phyloP scores from a whole-genome alignment of 1,140 invertebrate species.

The Aphis gossypii region DNA sequence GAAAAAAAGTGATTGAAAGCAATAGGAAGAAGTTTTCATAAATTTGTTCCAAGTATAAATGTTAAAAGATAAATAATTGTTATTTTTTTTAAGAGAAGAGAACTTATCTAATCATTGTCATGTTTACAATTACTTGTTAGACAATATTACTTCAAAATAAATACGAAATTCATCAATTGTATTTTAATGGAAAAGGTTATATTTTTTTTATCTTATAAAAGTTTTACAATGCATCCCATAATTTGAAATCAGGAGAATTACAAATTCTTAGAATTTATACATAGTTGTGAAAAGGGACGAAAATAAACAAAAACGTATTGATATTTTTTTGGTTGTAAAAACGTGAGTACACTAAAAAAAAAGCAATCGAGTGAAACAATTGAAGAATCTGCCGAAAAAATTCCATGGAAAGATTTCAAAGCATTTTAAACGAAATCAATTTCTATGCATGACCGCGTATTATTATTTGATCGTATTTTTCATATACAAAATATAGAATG shows the following conservation, averaged over 20 bases:
- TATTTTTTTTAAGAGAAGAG: not conserved
- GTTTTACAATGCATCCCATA: not conserved
- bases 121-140: not conserved
- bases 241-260: not conserved
- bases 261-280: not conserved
- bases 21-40: not conserved
- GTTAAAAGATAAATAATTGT: not conserved
- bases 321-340: not conserved
- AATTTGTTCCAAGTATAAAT: not conserved
- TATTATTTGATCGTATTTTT: not conserved
- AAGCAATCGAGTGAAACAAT: slow-evolving; percentile 18
- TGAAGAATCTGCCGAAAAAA: not conserved
- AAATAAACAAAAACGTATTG: not conserved
- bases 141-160: not conserved
- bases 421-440: not conserved
- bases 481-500: not conserved
- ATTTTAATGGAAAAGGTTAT: not conserved
- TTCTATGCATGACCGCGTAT: not conserved
- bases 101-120: not conserved
- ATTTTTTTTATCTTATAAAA: not conserved
- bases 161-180: not conserved
- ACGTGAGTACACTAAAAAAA: not conserved
- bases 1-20: not conserved
- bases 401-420: not conserved
- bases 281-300: not conserved